Evolutionary conservation across 2,113 vertebrate genomes (phyloP), one percentile per base, ranked within the genome.

Genomic region (Anolis sagrei): DNA sequence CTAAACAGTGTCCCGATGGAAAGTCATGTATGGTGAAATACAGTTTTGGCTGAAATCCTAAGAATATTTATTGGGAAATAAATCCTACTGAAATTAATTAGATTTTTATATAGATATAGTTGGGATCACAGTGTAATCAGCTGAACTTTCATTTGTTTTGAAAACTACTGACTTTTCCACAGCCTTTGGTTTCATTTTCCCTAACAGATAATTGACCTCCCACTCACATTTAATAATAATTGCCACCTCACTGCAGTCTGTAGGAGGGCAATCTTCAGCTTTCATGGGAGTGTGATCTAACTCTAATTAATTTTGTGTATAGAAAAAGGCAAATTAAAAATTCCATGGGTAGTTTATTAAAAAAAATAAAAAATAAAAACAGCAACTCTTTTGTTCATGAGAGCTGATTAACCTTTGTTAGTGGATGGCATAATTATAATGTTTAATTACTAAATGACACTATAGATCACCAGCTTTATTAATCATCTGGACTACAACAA

Each of bases 311-410:
- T 77, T 85, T 39, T 81, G 66, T 61, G n/a, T 39, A 51, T 73
- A 62, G 79, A 70, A 89, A 82, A 82, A 70, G 69, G n/a, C 75
- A 82, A 82, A 82, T 84, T 81, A 84, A 82, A 77, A 88, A 83
- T 44, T 88, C 74, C 34, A 76, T 72, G 66, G 66, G 49, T 64
- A 48, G 36, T 82, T 85, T 69, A 73, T 89, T 82, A 6, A 82
- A 73, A 85, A n/a, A n/a, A n/a, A n/a, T n/a, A n/a, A n/a, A 72
- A 51, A 86, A 11, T 87, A 36, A 83, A 85, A 85, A 27, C 39
- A 36, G 58, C 34, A 81, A 23, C 11, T 76, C 44, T 18, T 73
- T 88, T 82, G 70, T 85, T 81, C 58, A 29, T 39, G 4, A 82
- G 73, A 88, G 68, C 25, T 73, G 74, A 78, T 88, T 85, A 85